phyloP scores from a whole-genome alignment of 2,113 vertebrate genomes.

The Apistogramma diplotaenia region DNA sequence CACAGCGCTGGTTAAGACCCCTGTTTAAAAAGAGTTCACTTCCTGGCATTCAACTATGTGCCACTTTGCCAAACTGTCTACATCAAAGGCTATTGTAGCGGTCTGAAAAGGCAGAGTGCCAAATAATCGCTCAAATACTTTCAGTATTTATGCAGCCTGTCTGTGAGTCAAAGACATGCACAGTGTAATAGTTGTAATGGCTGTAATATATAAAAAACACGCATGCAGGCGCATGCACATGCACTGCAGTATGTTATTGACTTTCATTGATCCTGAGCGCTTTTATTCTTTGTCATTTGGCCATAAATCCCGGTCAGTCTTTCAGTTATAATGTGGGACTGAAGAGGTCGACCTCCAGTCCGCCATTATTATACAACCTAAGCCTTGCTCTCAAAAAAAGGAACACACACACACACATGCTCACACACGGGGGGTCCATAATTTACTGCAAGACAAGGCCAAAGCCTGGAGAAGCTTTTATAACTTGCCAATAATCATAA shows the following conservation, averaged over 20 bases:
- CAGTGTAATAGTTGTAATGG: conserved; percentile 51
- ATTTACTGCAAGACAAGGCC: conserved; percentile 64
- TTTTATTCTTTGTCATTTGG: conserved; percentile 42
- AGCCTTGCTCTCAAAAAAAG: neutral
- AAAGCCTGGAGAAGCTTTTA: conserved; percentile 62
- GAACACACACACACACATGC: neutral
- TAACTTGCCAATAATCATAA: conserved; percentile 73
- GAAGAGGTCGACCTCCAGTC: conserved; percentile 44
- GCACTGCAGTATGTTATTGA: conserved; percentile 31
- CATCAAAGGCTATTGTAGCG: conserved; percentile 38
- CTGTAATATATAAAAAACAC: conserved; percentile 40
- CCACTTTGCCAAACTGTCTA: conserved; percentile 45
- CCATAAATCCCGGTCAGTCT: conserved; percentile 41
- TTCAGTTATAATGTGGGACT: conserved; percentile 34
- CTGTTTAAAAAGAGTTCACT: conserved; percentile 30
- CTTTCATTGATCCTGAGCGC: conserved; percentile 44
- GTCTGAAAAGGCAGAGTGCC: conserved; percentile 26
- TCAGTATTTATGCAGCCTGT: conserved; percentile 41
- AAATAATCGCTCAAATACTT: conserved; percentile 46
- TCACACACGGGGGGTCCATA: conserved; percentile 6
- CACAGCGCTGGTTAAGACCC: conserved; percentile 34
- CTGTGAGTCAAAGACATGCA: conserved; percentile 31
- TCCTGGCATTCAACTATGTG: conserved; percentile 21
- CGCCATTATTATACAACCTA: conserved; percentile 26
- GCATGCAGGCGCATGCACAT: neutral